These are phyloP conservation scores for Lepisosteus oculatus DNA, from an alignment of 2,113 vertebrate genomes.

Conservation along the genomic window DNA sequence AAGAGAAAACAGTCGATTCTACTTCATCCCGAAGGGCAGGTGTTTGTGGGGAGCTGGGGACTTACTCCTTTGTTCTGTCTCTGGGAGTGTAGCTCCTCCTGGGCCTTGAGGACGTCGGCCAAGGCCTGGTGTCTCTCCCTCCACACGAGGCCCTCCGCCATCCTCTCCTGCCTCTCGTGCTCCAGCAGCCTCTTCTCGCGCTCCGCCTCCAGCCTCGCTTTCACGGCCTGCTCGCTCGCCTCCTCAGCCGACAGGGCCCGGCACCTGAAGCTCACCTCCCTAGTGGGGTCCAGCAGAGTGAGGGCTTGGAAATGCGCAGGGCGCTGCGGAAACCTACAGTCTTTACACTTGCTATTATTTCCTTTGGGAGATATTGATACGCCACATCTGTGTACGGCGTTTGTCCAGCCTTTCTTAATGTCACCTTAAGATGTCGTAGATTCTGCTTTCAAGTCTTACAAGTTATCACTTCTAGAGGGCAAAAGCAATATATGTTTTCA, in stretches of 20 bases:
- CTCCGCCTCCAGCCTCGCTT: constrained; percentile 49
- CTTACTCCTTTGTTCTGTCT: constrained; percentile 60
- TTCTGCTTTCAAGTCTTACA: too few relatives aligned
- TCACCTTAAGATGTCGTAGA: too few relatives aligned
- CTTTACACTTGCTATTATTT: too few relatives aligned
- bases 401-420: too few relatives aligned
- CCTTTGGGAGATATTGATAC: too few relatives aligned
- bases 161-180: constrained; percentile 48
- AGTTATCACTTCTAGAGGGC: too few relatives aligned
- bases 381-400: too few relatives aligned
- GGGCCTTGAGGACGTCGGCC: constrained; percentile 35
- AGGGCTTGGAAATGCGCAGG: too few relatives aligned
- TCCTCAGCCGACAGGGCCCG: constrained; percentile 49
- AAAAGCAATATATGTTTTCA: too few relatives aligned
- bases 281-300: constrained; percentile 17
- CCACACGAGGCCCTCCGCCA: constrained; percentile 55
- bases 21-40: too few relatives aligned
- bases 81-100: constrained; percentile 61
- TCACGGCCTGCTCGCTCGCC: constrained; percentile 37
- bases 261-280: constrained; percentile 46
- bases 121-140: constrained; percentile 52
- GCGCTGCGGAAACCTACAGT: too few relatives aligned
- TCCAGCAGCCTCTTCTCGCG: constrained; percentile 44
- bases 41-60: neutral
- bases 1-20: too few relatives aligned